Evolutionary conservation across 2,113 vertebrate genomes (phyloP).

Genomic region (Phoxinus phoxinus): DNA sequence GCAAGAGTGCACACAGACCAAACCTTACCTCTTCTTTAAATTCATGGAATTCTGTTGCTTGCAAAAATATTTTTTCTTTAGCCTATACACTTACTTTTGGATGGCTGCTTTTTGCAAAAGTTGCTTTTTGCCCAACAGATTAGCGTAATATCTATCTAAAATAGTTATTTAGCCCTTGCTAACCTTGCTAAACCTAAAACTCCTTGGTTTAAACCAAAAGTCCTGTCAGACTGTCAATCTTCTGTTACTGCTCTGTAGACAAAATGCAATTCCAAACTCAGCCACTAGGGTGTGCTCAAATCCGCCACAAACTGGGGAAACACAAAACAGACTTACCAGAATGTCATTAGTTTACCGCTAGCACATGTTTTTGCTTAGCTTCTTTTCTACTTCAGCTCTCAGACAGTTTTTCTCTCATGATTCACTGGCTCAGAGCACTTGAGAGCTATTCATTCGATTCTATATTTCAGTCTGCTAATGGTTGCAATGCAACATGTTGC

Average conservation of each 20-base stretch:
- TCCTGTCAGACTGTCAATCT: not conserved
- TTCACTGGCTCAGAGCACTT: not conserved
- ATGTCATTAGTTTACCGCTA: not conserved
- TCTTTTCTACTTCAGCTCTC: not conserved
- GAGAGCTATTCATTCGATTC: not conserved
- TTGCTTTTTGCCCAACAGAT: not conserved
- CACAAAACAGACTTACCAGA: not conserved
- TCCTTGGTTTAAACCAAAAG: not conserved
- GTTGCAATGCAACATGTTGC: not conserved
- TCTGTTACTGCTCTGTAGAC: not conserved
- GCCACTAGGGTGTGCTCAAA: not conserved
- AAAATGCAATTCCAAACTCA: not conserved
- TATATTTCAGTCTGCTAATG: not conserved
- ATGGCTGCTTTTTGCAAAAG: not conserved
- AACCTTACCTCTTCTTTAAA: not conserved
- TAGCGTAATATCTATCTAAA: not conserved
- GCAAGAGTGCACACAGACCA: not conserved
- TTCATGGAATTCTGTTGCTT: not conserved
- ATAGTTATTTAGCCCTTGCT: not conserved
- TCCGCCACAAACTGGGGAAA: not conserved
- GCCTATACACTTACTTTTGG: not conserved
- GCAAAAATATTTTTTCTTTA: not conserved
- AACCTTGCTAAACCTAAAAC: not conserved
- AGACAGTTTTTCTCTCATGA: not conserved
- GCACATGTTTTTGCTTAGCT: not conserved